Percentiles rank a stretch among this genome's conserved stretches.
Evolutionary conservation across 1,140 invertebrate species (phyloP).

Genomic region (Alviniconcha marisindica): DNA sequence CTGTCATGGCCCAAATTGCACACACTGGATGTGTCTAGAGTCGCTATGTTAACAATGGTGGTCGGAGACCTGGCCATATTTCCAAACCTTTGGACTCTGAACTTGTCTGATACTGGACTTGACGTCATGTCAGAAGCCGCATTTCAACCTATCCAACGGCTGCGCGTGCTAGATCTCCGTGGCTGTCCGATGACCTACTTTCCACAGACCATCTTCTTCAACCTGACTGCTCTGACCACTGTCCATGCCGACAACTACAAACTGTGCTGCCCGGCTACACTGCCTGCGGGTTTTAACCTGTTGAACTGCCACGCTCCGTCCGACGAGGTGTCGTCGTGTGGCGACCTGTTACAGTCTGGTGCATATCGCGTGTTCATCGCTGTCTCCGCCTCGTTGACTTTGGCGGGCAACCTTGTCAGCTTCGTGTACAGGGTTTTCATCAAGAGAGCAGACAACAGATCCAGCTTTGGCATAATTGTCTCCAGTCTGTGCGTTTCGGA

Average conservation of each 20-base stretch:
- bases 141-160: not conserved
- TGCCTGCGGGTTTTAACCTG: conserved; percentile 33
- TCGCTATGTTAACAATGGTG: not conserved
- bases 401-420: conserved; percentile 50
- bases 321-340: conserved; percentile 55
- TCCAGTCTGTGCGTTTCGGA: conserved; percentile 48
- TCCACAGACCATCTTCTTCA: not conserved
- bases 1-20: not conserved
- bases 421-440: conserved; percentile 31
- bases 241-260: conserved; percentile 44
- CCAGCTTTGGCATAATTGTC: conserved; percentile 50
- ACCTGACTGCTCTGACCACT: not conserved
- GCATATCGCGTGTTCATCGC: conserved; percentile 45
- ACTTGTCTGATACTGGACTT: not conserved
- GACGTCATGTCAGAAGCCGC: not conserved
- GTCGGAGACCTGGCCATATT: conserved; percentile 8
- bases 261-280: conserved; percentile 47
- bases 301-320: conserved; percentile 24
- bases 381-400: conserved; percentile 43
- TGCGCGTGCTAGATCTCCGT: not conserved
- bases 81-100: not conserved
- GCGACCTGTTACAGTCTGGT: conserved; percentile 45
- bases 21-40: not conserved
- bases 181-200: not conserved
- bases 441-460: not conserved